phyloP scores from a whole-genome alignment of 2,113 vertebrate genomes.

The Dipodomys stephensi region DNA sequence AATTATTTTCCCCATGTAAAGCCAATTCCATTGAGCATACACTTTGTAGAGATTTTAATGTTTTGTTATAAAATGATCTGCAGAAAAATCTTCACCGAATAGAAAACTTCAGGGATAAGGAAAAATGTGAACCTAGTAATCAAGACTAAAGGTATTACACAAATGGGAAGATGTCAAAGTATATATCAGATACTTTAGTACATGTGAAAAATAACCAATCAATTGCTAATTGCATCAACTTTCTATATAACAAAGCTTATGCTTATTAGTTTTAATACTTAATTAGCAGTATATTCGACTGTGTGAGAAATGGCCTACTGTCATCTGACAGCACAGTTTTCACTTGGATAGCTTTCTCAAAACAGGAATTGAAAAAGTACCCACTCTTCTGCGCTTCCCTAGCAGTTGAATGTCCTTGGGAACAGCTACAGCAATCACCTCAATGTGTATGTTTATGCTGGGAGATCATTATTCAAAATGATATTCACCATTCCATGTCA shows the following conservation, averaged over 20 bases:
- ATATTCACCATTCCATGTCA: not conserved
- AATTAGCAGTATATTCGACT: not conserved
- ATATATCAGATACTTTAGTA: not conserved
- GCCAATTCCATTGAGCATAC: slow-evolving; percentile 6
- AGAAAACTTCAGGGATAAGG: slow-evolving; percentile 18
- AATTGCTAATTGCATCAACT: not conserved
- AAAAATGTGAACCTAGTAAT: slow-evolving; percentile 13
- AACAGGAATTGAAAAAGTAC: not conserved
- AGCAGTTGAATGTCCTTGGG: not conserved
- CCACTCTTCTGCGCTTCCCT: not conserved
- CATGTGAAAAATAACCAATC: not conserved
- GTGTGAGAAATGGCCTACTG: not conserved
- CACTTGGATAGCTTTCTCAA: not conserved
- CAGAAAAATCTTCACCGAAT: slow-evolving; percentile 55
- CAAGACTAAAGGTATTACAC: not conserved
- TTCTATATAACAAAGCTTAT: not conserved
- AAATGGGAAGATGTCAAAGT: not conserved
- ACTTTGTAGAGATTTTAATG: slow-evolving; percentile 50
- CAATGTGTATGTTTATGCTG: not conserved
- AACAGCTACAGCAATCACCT: not conserved
- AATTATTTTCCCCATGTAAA: slow-evolving; percentile 60
- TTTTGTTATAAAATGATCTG: not conserved
- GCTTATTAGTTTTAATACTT: not conserved
- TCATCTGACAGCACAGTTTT: not conserved
- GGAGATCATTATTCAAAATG: not conserved